A percentile compares a stretch with the other conserved stretches of the same genome.
phyloP scores from a whole-genome alignment of 2,888 invertebrate genomes.

The Lithophane leautieri region DNA sequence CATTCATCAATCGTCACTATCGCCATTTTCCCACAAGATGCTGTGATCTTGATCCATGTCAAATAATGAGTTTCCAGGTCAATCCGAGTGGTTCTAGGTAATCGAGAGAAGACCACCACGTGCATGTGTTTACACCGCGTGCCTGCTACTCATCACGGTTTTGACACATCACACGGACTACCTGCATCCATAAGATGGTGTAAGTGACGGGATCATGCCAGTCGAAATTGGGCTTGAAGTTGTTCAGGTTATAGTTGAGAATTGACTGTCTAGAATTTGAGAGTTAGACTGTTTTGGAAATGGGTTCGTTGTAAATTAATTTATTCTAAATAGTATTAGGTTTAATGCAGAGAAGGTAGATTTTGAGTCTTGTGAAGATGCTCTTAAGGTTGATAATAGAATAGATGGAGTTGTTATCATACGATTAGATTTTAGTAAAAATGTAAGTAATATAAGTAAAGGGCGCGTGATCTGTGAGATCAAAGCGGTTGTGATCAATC shows the following conservation, averaged over 20 bases:
- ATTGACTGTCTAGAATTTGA: conserved; percentile 25
- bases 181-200: conserved; percentile 47
- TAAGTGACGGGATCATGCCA: conserved; percentile 3
- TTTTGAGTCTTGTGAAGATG: conserved; percentile 25
- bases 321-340: conserved; percentile 57
- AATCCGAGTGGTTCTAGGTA: conserved; percentile 66
- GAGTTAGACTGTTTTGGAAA: conserved; percentile 46
- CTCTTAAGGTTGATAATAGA: conserved; percentile 53
- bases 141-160: conserved; percentile 87
- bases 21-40: conserved; percentile 24
- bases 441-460: conserved; percentile 86
- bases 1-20: conserved; percentile 20
- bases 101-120: conserved; percentile 72
- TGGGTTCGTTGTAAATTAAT: conserved; percentile 37
- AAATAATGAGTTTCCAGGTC: conserved; percentile 65
- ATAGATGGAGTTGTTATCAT: conserved; percentile 48
- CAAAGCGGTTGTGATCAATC: conserved; percentile 86
- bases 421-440: conserved; percentile 76
- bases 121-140: conserved; percentile 84
- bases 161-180: conserved; percentile 83
- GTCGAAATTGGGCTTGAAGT: conserved; percentile 47
- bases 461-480: conserved; percentile 87
- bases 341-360: conserved; percentile 11
- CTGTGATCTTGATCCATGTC: conserved; percentile 45
- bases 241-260: conserved; percentile 14